Conservation (phyloP, 2,888 invertebrate genomes). For the Mamestra brassicae region DNA sequence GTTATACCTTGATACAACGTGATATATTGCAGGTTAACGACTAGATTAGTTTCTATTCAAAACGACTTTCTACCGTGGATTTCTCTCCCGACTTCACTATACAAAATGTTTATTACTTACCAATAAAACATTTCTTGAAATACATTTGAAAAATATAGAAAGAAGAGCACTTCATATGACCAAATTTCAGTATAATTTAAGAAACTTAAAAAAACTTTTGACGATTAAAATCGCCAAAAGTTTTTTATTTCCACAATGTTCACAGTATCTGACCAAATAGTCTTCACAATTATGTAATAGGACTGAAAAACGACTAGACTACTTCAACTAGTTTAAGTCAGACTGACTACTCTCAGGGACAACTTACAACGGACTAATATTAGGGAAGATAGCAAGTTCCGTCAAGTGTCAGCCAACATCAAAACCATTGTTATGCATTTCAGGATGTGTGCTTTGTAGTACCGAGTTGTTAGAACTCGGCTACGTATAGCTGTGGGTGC, state of each 20-base stretch:
- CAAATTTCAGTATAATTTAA: slow-evolving; percentile 4
- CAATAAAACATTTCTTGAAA: slow-evolving; percentile 61
- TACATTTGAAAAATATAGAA: slow-evolving; percentile 42
- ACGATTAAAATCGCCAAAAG: neutral
- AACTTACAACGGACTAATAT: slow-evolving; percentile 42
- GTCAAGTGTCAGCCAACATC: slow-evolving; percentile 41
- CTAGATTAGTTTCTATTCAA: slow-evolving; percentile 86
- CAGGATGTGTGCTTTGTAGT: slow-evolving; percentile 55
- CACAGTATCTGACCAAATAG: neutral
- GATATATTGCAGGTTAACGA: slow-evolving; percentile 82
- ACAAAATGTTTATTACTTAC: slow-evolving; percentile 66
- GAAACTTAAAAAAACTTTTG: too few species aligned
- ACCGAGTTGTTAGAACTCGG: slow-evolving; percentile 20
- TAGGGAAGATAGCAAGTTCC: slow-evolving; percentile 48
- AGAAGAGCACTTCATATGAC: slow-evolving; percentile 1
- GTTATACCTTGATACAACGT: slow-evolving; percentile 74
- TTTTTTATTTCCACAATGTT: slow-evolving; percentile 16
- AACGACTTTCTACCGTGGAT: slow-evolving; percentile 85
- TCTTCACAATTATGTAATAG: neutral
- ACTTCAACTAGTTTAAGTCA: neutral
- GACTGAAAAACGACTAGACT: neutral
- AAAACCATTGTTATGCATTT: slow-evolving; percentile 54
- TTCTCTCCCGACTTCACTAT: slow-evolving; percentile 77
- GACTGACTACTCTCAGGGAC: slow-evolving; percentile 35
- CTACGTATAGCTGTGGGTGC: slow-evolving; percentile 14